Percentiles rank a stretch among this genome's conserved stretches.
Evolutionary conservation across 2,888 invertebrate species (phyloP).

Genomic region (Amphipoea lucens): DNA sequence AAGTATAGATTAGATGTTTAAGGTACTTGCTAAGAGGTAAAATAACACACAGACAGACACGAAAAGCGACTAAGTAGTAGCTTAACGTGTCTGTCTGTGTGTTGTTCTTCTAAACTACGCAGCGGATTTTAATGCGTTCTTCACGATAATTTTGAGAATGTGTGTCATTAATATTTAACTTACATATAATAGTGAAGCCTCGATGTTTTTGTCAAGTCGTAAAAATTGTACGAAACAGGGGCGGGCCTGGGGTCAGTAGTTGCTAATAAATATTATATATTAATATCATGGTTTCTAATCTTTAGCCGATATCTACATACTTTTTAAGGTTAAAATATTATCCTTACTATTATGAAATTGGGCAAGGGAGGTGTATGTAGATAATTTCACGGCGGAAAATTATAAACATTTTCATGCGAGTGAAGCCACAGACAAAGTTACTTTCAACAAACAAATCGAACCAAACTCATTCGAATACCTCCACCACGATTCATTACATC

Average conservation of each 20-base stretch:
- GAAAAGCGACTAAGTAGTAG: too few species aligned
- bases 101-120: neutral
- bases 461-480: conserved; percentile 1
- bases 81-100: too few species aligned
- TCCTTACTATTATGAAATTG: neutral
- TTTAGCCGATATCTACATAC: too few species aligned
- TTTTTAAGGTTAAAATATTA: neutral
- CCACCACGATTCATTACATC: conserved; percentile 32
- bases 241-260: neutral
- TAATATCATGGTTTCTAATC: neutral
- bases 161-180: neutral
- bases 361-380: neutral
- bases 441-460: conserved; percentile 8
- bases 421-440: neutral
- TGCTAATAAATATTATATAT: neutral
- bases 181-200: neutral
- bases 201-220: neutral
- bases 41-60: too few species aligned
- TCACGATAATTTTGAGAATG: neutral
- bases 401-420: neutral
- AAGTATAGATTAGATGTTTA: too few species aligned
- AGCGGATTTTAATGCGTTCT: neutral
- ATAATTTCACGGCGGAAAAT: too few species aligned
- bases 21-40: too few species aligned
- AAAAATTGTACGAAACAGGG: neutral